Evolutionary conservation across 2,113 vertebrate species (phyloP).

Genomic region (Neodontobutis hainanensis): DNA sequence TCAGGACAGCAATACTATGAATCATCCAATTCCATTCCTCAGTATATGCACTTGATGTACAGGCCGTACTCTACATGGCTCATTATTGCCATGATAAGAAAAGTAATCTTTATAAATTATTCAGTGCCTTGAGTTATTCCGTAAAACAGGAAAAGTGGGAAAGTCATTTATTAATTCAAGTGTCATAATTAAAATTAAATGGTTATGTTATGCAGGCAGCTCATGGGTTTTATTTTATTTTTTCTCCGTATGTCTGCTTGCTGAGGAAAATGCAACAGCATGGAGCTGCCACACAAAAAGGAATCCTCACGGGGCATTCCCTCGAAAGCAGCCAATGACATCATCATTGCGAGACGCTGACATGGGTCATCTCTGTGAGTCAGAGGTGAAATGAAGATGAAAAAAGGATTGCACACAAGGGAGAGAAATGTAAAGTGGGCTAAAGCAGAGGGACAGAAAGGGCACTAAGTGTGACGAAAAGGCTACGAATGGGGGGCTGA

Average conservation of each 20-base stretch:
- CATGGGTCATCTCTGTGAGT: constrained; percentile 69
- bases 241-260: constrained; percentile 22
- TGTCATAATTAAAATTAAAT: constrained; percentile 52
- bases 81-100: constrained; percentile 51
- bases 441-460: constrained; percentile 28
- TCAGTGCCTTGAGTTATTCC: constrained; percentile 41
- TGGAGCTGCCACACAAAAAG: constrained; percentile 63
- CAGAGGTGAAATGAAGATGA: constrained; percentile 69
- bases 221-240: constrained; percentile 4
- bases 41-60: constrained; percentile 40
- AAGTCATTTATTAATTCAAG: constrained; percentile 43
- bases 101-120: constrained; percentile 44
- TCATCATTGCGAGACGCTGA: constrained; percentile 76
- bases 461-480: constrained; percentile 39
- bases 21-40: constrained; percentile 51
- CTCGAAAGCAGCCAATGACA: constrained; percentile 68
- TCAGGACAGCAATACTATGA: constrained; percentile 50
- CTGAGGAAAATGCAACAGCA: constrained; percentile 51
- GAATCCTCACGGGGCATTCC: constrained; percentile 59
- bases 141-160: constrained; percentile 28
- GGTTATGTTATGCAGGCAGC: constrained; percentile 37
- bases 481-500: constrained; percentile 49
- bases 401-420: constrained; percentile 52
- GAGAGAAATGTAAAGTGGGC: constrained; percentile 45
- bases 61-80: constrained; percentile 45